phyloP scores from a whole-genome alignment of 2,113 vertebrate genomes.

The Pungitius pungitius region DNA sequence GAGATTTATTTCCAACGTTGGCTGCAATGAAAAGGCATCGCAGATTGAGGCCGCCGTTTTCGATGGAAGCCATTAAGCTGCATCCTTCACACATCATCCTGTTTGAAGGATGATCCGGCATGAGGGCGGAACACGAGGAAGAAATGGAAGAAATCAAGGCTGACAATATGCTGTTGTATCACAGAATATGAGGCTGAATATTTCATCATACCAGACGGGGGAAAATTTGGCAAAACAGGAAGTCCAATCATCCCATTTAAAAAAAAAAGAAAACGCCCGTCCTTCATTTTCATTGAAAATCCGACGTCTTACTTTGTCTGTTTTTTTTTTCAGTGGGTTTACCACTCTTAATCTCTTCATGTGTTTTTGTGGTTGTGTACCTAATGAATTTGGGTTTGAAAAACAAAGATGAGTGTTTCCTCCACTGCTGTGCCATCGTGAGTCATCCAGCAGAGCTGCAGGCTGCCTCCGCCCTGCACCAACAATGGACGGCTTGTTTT shows the following conservation, averaged over 20 bases:
- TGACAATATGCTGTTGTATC: slow-evolving; percentile 16
- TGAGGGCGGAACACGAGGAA: slow-evolving; percentile 43
- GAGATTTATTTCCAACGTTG: slow-evolving; percentile 36
- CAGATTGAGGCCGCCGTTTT: slow-evolving; percentile 61
- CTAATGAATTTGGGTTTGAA: background rate
- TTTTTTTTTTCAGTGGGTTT: slow-evolving; percentile 10
- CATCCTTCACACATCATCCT: slow-evolving; percentile 65
- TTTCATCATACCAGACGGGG: slow-evolving; percentile 19
- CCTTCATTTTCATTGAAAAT: slow-evolving; percentile 8
- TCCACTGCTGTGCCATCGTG: background rate
- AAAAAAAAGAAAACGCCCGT: slow-evolving; percentile 7
- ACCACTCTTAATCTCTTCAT: slow-evolving; percentile 23
- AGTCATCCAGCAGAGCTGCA: background rate
- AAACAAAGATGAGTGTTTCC: background rate
- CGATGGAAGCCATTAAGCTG: slow-evolving; percentile 62
- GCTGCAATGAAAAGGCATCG: slow-evolving; percentile 53
- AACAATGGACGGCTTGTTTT: background rate
- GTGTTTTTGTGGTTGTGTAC: slow-evolving; percentile 3
- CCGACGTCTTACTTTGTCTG: background rate
- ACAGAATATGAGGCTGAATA: slow-evolving; percentile 33
- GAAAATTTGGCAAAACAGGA: background rate
- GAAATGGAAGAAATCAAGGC: slow-evolving; percentile 42
- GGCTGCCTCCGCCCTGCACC: background rate
- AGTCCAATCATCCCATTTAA: slow-evolving; percentile 5
- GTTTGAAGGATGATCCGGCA: slow-evolving; percentile 62